These are phyloP conservation scores for Cephalophus harveyi DNA, from an alignment of 2,113 vertebrate species.

Conservation along the genomic window DNA sequence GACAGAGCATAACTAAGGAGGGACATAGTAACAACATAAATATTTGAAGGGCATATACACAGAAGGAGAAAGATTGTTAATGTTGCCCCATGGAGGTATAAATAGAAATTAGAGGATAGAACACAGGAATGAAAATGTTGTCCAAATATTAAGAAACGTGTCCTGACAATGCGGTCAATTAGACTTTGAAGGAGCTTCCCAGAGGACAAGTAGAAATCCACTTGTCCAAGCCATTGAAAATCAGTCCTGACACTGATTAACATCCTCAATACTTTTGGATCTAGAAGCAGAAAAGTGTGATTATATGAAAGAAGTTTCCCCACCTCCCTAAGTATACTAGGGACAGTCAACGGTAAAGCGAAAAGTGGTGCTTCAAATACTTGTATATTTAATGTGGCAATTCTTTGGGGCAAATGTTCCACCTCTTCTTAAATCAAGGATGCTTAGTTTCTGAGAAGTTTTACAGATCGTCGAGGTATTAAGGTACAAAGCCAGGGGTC, in stretches of 20 bases:
- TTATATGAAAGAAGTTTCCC: background rate
- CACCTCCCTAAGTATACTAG: background rate
- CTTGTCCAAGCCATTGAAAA: constrained; percentile 26
- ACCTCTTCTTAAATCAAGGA: background rate
- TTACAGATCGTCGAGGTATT: background rate
- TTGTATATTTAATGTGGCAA: background rate
- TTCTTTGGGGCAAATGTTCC: background rate
- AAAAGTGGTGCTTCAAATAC: background rate
- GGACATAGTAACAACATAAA: constrained; percentile 44
- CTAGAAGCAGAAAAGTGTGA: background rate
- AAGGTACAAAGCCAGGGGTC: background rate
- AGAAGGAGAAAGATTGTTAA: background rate
- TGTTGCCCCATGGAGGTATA: background rate
- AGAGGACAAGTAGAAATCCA: constrained; percentile 26
- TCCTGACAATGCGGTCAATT: constrained; percentile 43
- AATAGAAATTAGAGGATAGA: constrained; percentile 10
- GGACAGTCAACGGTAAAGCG: background rate
- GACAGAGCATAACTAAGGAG: constrained; percentile 15
- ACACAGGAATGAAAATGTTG: constrained; percentile 22
- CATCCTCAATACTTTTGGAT: background rate
- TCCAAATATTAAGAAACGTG: constrained; percentile 15
- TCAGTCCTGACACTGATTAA: constrained; percentile 34
- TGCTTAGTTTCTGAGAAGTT: background rate
- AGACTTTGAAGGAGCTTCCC: background rate
- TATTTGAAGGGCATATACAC: constrained; percentile 45